These are phyloP conservation scores for Drosophila tropicalis DNA, from an alignment of 1,140 invertebrate species.

Conservation along the genomic window DNA sequence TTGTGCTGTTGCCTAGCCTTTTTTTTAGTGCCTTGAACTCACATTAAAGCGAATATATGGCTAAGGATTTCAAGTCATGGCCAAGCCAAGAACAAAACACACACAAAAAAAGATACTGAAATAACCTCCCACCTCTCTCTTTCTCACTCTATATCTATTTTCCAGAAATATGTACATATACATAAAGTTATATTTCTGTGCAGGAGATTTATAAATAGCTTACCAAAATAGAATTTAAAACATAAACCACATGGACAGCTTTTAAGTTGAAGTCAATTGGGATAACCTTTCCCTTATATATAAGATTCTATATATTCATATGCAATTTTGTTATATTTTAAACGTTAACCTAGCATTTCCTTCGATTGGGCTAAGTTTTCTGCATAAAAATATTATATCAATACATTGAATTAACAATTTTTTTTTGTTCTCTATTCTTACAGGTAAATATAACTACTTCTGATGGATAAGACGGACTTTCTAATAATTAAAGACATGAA, in stretches of 20 bases:
- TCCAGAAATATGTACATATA: neutral
- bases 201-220: neutral
- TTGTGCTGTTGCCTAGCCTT: conserved; percentile 33
- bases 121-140: conserved; percentile 1
- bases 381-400: no score
- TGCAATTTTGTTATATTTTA: no score
- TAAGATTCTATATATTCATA: no score
- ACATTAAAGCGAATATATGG: neutral
- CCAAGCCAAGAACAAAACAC: neutral
- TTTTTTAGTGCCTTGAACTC: conserved; percentile 42
- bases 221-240: neutral
- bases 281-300: no score
- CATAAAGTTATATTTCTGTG: neutral
- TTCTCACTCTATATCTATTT: neutral
- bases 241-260: neutral
- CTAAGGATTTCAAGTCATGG: neutral
- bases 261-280: neutral
- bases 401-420: no score
- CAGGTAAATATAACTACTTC: no score
- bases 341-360: no score
- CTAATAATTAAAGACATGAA: no score
- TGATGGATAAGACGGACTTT: no score
- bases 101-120: neutral
- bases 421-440: no score
- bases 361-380: no score